Conservation (phyloP, 35 echinoderm and acorn worm genomes). For the Antedon bifida region DNA sequence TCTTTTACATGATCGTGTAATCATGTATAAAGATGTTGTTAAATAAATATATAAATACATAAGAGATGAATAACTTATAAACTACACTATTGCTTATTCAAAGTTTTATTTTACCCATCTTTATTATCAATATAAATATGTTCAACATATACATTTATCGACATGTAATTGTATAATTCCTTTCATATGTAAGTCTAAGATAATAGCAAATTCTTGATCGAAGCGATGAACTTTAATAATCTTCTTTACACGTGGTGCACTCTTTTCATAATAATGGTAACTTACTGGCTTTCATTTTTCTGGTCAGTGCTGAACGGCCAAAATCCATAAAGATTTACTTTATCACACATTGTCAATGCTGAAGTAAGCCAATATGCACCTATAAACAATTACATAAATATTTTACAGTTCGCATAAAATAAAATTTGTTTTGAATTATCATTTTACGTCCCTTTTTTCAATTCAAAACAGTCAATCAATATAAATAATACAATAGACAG, state of each 20-base stretch:
- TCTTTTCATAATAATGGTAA: neutral
- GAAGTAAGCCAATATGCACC: neutral
- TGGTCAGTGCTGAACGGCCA: neutral
- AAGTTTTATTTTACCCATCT: too few relatives aligned
- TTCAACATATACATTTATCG: neutral
- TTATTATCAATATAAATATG: too few relatives aligned
- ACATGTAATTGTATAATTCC: neutral
- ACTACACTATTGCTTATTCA: too few relatives aligned
- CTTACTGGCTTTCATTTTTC: neutral
- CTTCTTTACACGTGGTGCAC: neutral
- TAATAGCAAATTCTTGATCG: neutral
- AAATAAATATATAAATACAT: too few relatives aligned
- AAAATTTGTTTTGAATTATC: too few relatives aligned
- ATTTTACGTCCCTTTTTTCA: too few relatives aligned
- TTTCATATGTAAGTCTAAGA: neutral
- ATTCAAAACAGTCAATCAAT: too few relatives aligned
- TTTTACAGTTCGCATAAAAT: too few relatives aligned
- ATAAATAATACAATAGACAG: too few relatives aligned
- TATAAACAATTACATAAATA: neutral
- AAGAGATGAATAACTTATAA: too few relatives aligned
- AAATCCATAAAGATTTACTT: neutral
- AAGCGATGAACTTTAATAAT: neutral
- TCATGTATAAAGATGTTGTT: too few relatives aligned
- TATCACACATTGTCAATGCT: neutral
- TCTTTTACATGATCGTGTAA: too few relatives aligned